phyloP scores from a whole-genome alignment of 1,140 invertebrate genomes.

The Episyrphus balteatus region DNA sequence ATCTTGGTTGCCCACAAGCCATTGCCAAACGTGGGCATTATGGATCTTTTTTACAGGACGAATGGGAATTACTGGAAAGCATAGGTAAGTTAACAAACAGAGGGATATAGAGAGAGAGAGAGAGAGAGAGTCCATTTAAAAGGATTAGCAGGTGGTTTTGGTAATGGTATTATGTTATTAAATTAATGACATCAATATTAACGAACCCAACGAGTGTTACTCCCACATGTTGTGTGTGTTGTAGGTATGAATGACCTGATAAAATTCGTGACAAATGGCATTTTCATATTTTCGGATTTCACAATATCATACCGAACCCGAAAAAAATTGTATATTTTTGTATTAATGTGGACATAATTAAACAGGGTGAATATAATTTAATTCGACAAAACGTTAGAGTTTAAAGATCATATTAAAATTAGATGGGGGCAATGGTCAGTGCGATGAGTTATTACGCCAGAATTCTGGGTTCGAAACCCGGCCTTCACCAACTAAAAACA shows the following conservation, averaged over 20 bases:
- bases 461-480: too few species aligned
- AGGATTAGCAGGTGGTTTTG: neutral
- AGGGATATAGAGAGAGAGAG: neutral
- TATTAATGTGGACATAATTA: too few species aligned
- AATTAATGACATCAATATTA: too few species aligned
- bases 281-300: slow-evolving; percentile 1
- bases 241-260: neutral
- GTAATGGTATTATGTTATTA: neutral
- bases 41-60: slow-evolving; percentile 89
- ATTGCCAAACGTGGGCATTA: slow-evolving; percentile 86
- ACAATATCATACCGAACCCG: neutral
- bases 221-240: slow-evolving; percentile 4
- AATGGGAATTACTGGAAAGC: slow-evolving; percentile 73
- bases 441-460: too few species aligned
- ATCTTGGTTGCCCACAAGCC: slow-evolving; percentile 92
- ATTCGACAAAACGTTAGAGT: too few species aligned
- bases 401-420: too few species aligned
- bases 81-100: slow-evolving; percentile 75
- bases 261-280: slow-evolving; percentile 1
- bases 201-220: neutral
- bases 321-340: too few species aligned
- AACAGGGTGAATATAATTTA: too few species aligned
- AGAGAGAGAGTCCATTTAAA: too few species aligned
- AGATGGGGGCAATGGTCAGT: too few species aligned
- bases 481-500: too few species aligned